A percentile compares a stretch with the other conserved stretches of the same genome.
These are phyloP conservation scores for Percopsis omiscomaycus DNA, from an alignment of 2,797 vertebrate species.

Conservation along the genomic window DNA sequence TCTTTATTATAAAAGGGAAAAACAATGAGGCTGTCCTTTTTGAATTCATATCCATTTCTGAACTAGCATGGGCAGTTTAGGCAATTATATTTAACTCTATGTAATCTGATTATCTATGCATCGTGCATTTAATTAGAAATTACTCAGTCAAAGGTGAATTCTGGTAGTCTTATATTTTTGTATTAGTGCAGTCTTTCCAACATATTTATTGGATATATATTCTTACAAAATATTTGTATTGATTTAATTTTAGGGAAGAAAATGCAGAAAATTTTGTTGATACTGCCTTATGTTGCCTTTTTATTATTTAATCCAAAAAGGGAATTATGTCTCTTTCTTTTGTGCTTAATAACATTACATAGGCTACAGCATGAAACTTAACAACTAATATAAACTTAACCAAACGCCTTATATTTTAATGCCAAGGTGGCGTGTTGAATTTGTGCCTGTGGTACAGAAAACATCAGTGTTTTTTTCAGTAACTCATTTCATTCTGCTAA, in stretches of 20 bases:
- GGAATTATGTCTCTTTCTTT: conserved; percentile 7
- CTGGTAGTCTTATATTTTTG: conserved; percentile 64
- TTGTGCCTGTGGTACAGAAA: conserved; percentile 72
- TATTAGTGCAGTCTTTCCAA: conserved; percentile 64
- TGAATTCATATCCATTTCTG: background rate
- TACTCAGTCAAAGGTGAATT: conserved; percentile 22
- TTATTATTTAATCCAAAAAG: conserved; percentile 31
- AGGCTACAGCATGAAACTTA: conserved; percentile 17
- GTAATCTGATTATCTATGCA: conserved; percentile 52
- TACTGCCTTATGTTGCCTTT: conserved; percentile 9
- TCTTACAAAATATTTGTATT: conserved; percentile 58
- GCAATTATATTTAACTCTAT: conserved; percentile 22
- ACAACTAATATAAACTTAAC: conserved; percentile 45
- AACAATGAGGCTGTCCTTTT: conserved; percentile 1
- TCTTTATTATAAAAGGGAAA: no score
- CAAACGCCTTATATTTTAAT: conserved; percentile 62
- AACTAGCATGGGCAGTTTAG: background rate
- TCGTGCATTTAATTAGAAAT: conserved; percentile 34
- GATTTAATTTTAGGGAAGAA: conserved; percentile 30
- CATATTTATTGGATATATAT: conserved; percentile 75
- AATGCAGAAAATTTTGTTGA: conserved; percentile 7
- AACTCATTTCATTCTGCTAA: conserved; percentile 58
- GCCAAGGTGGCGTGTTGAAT: conserved; percentile 59
- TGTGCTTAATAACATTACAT: conserved; percentile 19
- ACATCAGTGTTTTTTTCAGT: conserved; percentile 44